Percentiles rank a stretch among this genome's conserved stretches.
Evolutionary conservation across 2,113 vertebrate genomes (phyloP).

Genomic region (Microcebus griseorufus): DNA sequence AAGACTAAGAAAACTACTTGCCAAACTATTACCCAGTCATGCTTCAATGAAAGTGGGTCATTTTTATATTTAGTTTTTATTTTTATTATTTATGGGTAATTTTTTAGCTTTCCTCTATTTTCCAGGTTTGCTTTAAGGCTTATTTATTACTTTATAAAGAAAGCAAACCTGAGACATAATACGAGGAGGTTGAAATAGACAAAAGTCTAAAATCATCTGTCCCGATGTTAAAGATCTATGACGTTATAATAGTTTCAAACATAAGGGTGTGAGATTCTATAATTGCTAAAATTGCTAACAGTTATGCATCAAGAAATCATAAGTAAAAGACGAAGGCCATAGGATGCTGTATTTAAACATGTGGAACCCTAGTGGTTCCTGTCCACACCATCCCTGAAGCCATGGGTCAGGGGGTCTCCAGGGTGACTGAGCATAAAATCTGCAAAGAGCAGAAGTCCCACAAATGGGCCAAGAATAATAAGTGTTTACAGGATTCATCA

Average conservation of each 20-base stretch:
- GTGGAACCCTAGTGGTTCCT: neutral
- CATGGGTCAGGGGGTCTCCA: neutral
- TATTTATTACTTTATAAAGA: neutral
- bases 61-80: neutral
- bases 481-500: neutral
- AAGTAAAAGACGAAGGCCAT: neutral
- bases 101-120: slow-evolving; percentile 21
- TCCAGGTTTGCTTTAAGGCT: neutral
- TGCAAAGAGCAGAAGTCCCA: neutral
- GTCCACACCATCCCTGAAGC: neutral
- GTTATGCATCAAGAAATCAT: neutral
- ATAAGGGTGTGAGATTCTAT: neutral
- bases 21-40: neutral
- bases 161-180: neutral
- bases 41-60: neutral
- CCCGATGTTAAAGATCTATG: neutral
- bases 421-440: neutral
- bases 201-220: neutral
- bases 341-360: neutral
- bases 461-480: neutral
- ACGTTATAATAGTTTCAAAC: neutral
- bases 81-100: neutral
- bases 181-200: neutral
- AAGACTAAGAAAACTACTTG: neutral
- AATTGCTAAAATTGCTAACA: neutral